Conservation (phyloP, 2,797 vertebrate genomes). For the Fistularia commersonii region DNA sequence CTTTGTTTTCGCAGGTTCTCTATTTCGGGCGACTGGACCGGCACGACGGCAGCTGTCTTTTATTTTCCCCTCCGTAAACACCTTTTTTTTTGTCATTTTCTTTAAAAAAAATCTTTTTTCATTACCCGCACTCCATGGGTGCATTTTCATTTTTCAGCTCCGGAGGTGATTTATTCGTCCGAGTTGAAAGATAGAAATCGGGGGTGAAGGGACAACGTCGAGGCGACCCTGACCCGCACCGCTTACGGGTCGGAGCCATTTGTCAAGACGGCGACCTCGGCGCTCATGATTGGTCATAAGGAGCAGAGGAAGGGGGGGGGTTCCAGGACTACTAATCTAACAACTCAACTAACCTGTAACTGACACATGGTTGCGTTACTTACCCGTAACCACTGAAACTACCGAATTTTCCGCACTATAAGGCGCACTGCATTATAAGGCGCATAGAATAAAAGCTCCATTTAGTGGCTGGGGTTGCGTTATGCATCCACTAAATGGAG, state of each 20-base stretch:
- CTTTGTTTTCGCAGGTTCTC: constrained; percentile 1
- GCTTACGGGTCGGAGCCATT: constrained; percentile 36
- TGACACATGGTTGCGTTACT: no score
- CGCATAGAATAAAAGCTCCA: no score
- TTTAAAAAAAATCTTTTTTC: no score
- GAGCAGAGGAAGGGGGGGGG: no score
- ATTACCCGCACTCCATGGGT: constrained; percentile 23
- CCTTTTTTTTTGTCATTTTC: constrained; percentile 23
- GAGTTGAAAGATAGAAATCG: constrained; percentile 39
- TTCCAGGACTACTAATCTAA: no score
- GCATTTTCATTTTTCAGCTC: constrained; percentile 33
- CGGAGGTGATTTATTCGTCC: constrained; percentile 24
- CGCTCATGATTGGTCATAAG: constrained; percentile 33
- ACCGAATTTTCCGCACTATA: no score
- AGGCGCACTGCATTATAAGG: no score
- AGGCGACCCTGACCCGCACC: constrained; percentile 38
- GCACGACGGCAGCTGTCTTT: constrained; percentile 9
- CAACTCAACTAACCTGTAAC: no score
- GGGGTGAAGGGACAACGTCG: constrained; percentile 34
- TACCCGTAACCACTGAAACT: no score
- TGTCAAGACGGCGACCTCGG: constrained; percentile 33
- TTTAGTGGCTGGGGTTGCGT: no score
- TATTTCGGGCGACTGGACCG: not conserved
- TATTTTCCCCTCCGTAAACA: constrained; percentile 4
- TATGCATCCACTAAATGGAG: no score